Evolutionary conservation across 2,797 vertebrate species (phyloP), one percentile per base, ranked within the genome.

Genomic region (Xiphophorus birchmanni): DNA sequence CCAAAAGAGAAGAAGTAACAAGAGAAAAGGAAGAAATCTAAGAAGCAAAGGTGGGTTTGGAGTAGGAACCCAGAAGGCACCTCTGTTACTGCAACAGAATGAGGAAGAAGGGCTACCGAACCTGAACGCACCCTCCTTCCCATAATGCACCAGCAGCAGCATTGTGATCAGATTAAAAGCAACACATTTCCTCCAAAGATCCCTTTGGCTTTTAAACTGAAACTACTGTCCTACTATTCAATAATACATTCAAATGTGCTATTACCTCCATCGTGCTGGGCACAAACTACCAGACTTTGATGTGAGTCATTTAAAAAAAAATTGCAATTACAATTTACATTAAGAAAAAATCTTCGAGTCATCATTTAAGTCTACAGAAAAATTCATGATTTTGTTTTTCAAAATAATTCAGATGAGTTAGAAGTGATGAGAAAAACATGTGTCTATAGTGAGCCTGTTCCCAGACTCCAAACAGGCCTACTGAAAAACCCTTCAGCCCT

Each of bases 31-130:
- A 96, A 93, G 86, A 93, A 95, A 94, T 90, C 94, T 93, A 94
- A 94, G 91, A 95, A 95, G 96, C 80, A 92, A 95, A 96, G 91
- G 95, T 95, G 94, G 95, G 95, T 95, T 96, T 95, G 95, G 95
- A 96, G 95, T 96, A 95, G 95, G 95, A 96, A 95, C 96, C 96
- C 95, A 96, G 96, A 95, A 96, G 95, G 94, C 94, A 96, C 95
- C 95, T 93, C 93, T 96, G 95, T 93, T 95, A 95, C 96, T 95
- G 95, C 95, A 88, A 95, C 92, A 87, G 83, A 87, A 88, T 91
- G 86, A 91, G 77, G 78, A 54, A 73, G 83, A 85, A 87, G 85
- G 85, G 82, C 74, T 79, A 80, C 85, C 76, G 42, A 76, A 85
- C 79, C 90, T 82, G 82, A 91, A 91, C 82, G 71, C 80, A 86